Evolutionary conservation across 2,797 vertebrate genomes (phyloP).

Genomic region (Cyclura pinguis): DNA sequence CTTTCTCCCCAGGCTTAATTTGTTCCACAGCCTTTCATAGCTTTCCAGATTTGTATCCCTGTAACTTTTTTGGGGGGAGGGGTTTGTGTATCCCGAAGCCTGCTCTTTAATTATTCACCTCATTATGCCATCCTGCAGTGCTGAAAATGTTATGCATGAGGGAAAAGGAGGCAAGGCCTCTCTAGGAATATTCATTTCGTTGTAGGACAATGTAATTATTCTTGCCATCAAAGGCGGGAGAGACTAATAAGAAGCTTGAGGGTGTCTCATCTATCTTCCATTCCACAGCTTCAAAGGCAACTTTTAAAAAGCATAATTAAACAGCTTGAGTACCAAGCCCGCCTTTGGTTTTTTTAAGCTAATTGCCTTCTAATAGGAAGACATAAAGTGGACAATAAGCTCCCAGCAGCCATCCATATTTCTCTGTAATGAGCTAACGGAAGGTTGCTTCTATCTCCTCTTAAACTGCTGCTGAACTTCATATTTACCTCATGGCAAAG

Average conservation of each 20-base stretch:
- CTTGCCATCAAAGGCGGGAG: slow-evolving; percentile 62
- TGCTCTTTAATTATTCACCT: slow-evolving; percentile 48
- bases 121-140: slow-evolving; percentile 49
- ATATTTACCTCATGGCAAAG: slow-evolving; percentile 31
- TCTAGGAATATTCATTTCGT: slow-evolving; percentile 5
- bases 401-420: slow-evolving; percentile 62
- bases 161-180: background rate
- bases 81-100: slow-evolving; percentile 6
- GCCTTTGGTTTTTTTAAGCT: slow-evolving; percentile 54
- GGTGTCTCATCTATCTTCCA: slow-evolving; percentile 28
- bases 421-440: slow-evolving; percentile 54
- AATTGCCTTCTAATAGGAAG: slow-evolving; percentile 68
- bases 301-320: slow-evolving; percentile 75
- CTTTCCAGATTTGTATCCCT: background rate
- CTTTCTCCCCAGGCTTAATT: background rate
- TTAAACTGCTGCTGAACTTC: background rate
- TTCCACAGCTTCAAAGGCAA: slow-evolving; percentile 59
- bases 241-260: slow-evolving; percentile 67
- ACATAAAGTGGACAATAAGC: slow-evolving; percentile 65
- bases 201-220: slow-evolving; percentile 67
- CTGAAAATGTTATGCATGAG: slow-evolving; percentile 39
- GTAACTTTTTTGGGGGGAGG: background rate
- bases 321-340: slow-evolving; percentile 60
- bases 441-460: slow-evolving; percentile 35
- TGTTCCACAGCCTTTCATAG: slow-evolving; percentile 16